Evolutionary conservation across 2,888 invertebrate species (phyloP).

Genomic region (Strigamia transsilvanica): DNA sequence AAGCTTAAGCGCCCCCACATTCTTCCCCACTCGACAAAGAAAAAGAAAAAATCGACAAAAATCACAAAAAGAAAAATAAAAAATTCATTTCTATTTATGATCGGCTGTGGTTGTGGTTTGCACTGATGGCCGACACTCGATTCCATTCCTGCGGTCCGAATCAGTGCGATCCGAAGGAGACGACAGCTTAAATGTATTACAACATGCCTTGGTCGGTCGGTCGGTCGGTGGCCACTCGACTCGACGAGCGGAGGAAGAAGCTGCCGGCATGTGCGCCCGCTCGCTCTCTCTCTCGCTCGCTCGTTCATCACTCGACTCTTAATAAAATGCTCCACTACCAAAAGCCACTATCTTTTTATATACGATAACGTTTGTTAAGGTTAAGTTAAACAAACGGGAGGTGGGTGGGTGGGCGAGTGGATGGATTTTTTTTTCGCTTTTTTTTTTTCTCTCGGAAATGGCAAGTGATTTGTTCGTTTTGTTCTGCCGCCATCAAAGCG

Average conservation of each 20-base stretch:
- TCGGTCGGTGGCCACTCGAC: background rate
- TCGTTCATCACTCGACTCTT: slow-evolving; percentile 45
- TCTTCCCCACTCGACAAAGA: too few relatives aligned
- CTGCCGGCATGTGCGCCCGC: slow-evolving; percentile 32
- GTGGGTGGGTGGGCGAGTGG: too few relatives aligned
- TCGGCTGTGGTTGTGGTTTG: slow-evolving; percentile 2
- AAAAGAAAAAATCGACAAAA: too few relatives aligned
- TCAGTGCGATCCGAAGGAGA: slow-evolving; percentile 36
- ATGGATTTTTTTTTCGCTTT: background rate
- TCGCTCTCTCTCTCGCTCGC: too few relatives aligned
- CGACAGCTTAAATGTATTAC: slow-evolving; percentile 48
- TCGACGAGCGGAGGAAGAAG: background rate
- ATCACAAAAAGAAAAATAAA: too few relatives aligned
- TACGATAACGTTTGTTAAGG: background rate
- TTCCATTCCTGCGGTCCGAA: slow-evolving; percentile 45
- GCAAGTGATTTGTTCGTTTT: slow-evolving; percentile 15
- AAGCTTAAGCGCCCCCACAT: background rate
- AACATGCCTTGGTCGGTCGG: slow-evolving; percentile 8
- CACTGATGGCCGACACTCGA: slow-evolving; percentile 22
- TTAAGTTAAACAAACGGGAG: too few relatives aligned
- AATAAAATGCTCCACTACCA: slow-evolving; percentile 27
- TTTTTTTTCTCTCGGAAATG: too few relatives aligned
- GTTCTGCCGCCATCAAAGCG: slow-evolving; percentile 16
- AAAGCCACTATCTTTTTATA: slow-evolving; percentile 5
- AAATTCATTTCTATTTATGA: background rate